Evolutionary conservation across 1,140 invertebrate species (phyloP).

Genomic region (Sminthurides bifidus): DNA sequence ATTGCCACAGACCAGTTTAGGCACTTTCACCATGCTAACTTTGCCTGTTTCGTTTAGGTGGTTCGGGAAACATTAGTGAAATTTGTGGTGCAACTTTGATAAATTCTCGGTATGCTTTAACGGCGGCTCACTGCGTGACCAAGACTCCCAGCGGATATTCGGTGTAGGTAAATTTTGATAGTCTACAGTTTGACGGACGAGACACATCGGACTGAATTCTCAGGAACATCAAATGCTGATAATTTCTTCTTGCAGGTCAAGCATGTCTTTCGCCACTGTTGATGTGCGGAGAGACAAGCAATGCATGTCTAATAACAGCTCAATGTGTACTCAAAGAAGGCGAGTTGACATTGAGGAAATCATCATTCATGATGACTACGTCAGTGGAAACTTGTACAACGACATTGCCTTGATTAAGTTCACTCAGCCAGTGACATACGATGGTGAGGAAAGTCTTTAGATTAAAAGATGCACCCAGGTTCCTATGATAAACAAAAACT

Average conservation of each 20-base stretch:
- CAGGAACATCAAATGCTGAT: neutral
- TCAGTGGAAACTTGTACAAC: neutral
- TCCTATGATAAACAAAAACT: no score
- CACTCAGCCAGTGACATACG: neutral
- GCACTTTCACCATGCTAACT: neutral
- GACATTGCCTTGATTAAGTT: slow-evolving; percentile 12
- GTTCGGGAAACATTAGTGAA: neutral
- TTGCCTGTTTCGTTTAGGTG: neutral
- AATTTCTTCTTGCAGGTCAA: neutral
- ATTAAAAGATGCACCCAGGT: no score
- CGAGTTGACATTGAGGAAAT: neutral
- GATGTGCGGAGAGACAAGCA: slow-evolving; percentile 1
- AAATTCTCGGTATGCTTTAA: neutral
- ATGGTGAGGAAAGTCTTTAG: neutral
- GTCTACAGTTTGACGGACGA: neutral
- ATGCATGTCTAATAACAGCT: neutral
- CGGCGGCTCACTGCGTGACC: slow-evolving; percentile 14
- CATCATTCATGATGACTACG: slow-evolving; percentile 10
- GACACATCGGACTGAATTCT: neutral
- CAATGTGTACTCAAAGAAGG: neutral
- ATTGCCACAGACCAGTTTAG: neutral
- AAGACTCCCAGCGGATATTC: neutral
- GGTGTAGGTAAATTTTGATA: neutral
- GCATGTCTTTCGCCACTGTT: slow-evolving; percentile 2
- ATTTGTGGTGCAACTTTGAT: neutral